Evolutionary conservation across 2,113 vertebrate species (phyloP).

Genomic region (Clinocottus analis): DNA sequence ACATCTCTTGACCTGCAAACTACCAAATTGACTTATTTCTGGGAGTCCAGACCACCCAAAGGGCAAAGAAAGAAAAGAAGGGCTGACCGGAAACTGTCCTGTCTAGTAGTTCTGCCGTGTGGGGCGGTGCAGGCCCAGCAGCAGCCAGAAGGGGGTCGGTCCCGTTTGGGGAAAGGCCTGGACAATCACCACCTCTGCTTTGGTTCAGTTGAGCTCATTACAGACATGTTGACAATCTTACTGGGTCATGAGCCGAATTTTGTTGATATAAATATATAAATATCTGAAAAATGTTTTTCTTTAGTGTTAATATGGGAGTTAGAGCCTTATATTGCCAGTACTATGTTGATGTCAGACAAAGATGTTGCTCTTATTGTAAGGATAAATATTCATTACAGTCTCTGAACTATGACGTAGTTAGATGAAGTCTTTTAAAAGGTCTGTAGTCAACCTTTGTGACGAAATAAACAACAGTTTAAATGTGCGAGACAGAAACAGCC

Average conservation of each 20-base stretch:
- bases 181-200: conserved; percentile 47
- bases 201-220: conserved; percentile 22
- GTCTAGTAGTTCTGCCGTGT: conserved; percentile 25
- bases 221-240: conserved; percentile 61
- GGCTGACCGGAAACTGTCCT: conserved; percentile 59
- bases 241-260: conserved; percentile 21
- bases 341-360: conserved; percentile 73
- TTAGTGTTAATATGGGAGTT: conserved; percentile 24
- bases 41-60: neutral
- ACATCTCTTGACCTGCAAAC: conserved; percentile 21
- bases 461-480: conserved; percentile 55
- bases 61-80: conserved; percentile 43
- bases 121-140: conserved; percentile 38
- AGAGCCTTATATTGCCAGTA: conserved; percentile 71
- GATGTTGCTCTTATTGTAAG: conserved; percentile 47
- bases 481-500: conserved; percentile 57
- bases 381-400: conserved; percentile 25
- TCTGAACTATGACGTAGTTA: conserved; percentile 56
- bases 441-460: conserved; percentile 54
- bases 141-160: conserved; percentile 47
- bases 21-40: neutral
- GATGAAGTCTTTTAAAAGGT: conserved; percentile 61
- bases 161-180: conserved; percentile 36
- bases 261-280: neutral
- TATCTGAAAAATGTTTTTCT: conserved; percentile 13